Conservation (phyloP, 2,797 vertebrate species). For the Bovichtus variegatus region DNA sequence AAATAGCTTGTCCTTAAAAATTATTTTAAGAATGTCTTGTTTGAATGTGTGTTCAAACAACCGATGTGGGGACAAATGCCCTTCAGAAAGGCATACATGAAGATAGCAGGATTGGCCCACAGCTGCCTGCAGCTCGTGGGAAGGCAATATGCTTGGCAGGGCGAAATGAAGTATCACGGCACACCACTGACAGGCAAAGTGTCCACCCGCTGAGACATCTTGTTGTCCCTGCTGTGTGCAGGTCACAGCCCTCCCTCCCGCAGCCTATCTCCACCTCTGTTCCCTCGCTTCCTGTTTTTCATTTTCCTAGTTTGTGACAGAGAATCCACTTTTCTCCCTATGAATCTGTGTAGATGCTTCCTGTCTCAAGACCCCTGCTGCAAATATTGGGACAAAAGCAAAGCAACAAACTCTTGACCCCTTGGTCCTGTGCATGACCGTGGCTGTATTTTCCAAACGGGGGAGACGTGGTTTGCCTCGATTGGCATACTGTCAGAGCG, state of each 20-base stretch:
- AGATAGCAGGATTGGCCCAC: not conserved
- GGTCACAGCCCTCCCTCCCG: slow-evolving; percentile 44
- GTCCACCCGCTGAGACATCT: slow-evolving; percentile 45
- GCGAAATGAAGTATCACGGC: slow-evolving; percentile 33
- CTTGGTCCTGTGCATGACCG: not conserved
- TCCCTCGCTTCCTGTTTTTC: slow-evolving; percentile 67
- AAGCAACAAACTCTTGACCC: slow-evolving; percentile 31
- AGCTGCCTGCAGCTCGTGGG: slow-evolving; percentile 3
- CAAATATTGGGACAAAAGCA: slow-evolving; percentile 55
- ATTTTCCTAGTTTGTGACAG: slow-evolving; percentile 25
- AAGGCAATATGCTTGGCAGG: slow-evolving; percentile 21
- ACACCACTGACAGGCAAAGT: slow-evolving; percentile 44
- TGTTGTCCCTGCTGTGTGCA: slow-evolving; percentile 42
- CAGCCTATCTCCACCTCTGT: slow-evolving; percentile 34
- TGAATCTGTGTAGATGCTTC: slow-evolving; percentile 28
- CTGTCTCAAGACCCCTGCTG: slow-evolving; percentile 28
- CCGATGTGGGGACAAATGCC: too few species aligned
- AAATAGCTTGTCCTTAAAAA: not conserved
- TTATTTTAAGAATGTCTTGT: not conserved
- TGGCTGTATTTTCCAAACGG: slow-evolving; percentile 22
- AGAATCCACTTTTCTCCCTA: slow-evolving; percentile 22
- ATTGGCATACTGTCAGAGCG: slow-evolving; percentile 43
- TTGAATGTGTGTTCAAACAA: too few species aligned
- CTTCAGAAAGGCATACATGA: not conserved
- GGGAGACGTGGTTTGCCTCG: slow-evolving; percentile 18